A percentile compares a stretch with the other conserved stretches of the same genome.
These are phyloP conservation scores for Heliconius sara DNA, from an alignment of 2,888 invertebrate species.

Conservation along the genomic window DNA sequence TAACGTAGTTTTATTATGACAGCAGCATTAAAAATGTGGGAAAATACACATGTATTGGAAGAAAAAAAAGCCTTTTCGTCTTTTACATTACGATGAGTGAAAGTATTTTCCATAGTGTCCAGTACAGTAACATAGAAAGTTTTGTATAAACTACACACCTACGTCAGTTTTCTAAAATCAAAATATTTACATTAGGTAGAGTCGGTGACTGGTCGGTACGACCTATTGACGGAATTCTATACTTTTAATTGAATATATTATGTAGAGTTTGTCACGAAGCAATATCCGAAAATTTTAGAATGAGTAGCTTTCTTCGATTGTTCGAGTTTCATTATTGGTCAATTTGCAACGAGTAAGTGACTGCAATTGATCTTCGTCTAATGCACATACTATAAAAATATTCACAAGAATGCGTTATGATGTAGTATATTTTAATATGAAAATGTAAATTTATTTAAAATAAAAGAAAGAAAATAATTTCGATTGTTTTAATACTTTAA, in stretches of 20 bases:
- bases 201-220: neutral
- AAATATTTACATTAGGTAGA: constrained; percentile 14
- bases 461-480: too few relatives aligned
- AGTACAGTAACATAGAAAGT: constrained; percentile 45
- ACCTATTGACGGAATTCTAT: neutral
- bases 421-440: too few relatives aligned
- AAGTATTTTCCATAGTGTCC: constrained; percentile 41
- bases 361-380: too few relatives aligned
- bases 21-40: neutral
- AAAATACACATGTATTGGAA: neutral
- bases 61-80: neutral
- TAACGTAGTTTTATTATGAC: neutral
- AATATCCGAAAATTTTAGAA: neutral
- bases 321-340: neutral
- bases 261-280: neutral
- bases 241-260: neutral
- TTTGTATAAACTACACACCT: constrained; percentile 16
- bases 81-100: constrained; percentile 35
- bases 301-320: neutral
- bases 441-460: too few relatives aligned
- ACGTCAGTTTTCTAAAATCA: constrained; percentile 21
- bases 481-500: too few relatives aligned
- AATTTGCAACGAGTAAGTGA: too few relatives aligned
- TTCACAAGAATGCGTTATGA: too few relatives aligned
- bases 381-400: too few relatives aligned